These are phyloP conservation scores for Amblyopsis hoosieri DNA, from an alignment of 2,797 vertebrate species.

Conservation along the genomic window DNA sequence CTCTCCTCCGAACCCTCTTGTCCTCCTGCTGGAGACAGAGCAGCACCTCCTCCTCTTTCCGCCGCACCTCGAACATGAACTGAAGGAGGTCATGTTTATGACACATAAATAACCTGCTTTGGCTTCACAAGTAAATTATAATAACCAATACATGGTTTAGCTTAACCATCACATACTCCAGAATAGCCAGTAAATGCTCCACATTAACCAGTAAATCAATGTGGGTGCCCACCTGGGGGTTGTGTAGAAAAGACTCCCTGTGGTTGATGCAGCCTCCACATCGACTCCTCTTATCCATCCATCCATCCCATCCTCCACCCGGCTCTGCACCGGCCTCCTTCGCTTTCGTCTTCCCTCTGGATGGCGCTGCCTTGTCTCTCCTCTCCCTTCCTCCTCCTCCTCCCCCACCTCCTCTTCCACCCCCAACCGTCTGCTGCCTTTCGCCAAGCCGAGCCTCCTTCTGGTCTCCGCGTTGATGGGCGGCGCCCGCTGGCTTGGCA, in stretches of 20 bases:
- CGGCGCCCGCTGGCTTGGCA: conserved; percentile 5
- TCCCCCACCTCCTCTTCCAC: conserved; percentile 27
- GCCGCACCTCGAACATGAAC: conserved; percentile 80
- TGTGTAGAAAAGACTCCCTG: conserved; percentile 81
- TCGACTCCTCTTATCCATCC: conserved; percentile 74
- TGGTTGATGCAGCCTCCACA: conserved; percentile 86
- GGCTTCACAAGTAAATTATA: too few relatives aligned
- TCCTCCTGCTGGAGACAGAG: conserved; percentile 86
- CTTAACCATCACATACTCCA: background rate
- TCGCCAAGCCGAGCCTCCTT: conserved; percentile 68
- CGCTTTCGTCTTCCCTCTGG: conserved; percentile 11
- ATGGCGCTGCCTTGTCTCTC: background rate
- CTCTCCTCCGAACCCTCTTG: conserved; percentile 73
- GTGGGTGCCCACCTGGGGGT: conserved; percentile 76
- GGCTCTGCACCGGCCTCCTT: conserved; percentile 4
- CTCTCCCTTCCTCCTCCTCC: background rate
- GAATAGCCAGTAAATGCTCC: background rate
- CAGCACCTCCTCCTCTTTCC: conserved; percentile 75
- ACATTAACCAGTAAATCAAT: background rate
- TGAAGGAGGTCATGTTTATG: conserved; percentile 31
- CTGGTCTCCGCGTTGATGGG: conserved; percentile 51
- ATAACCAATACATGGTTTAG: too few relatives aligned
- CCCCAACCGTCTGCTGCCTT: conserved; percentile 36
- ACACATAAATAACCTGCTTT: too few relatives aligned
- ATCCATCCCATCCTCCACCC: conserved; percentile 48